phyloP scores from a whole-genome alignment of 1,140 invertebrate genomes.

The Amphibalanus amphitrite region DNA sequence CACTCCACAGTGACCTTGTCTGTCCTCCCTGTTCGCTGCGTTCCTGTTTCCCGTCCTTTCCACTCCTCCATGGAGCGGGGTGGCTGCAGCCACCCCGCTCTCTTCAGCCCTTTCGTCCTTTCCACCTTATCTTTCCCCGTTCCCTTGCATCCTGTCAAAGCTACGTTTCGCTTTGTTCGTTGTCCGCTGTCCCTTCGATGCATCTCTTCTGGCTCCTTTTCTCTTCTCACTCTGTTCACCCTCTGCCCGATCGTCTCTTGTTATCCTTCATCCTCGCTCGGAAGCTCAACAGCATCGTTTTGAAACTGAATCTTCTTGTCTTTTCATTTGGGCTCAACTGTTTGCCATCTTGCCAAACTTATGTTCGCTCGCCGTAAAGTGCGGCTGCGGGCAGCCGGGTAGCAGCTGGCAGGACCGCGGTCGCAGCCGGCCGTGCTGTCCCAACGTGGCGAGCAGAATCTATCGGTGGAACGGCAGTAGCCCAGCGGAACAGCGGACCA shows the following conservation, averaged over 20 bases:
- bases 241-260: constrained; percentile 1
- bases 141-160: neutral
- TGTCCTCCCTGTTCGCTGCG: neutral
- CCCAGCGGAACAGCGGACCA: no score
- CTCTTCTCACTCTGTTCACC: neutral
- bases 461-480: no score
- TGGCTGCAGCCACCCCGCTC: neutral
- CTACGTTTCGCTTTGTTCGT: neutral
- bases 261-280: neutral
- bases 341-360: no score
- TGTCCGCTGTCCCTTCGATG: no score
- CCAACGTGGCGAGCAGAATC: no score
- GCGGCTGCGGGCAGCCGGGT: no score
- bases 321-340: no score
- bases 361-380: no score
- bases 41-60: neutral
- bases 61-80: neutral
- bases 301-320: no score
- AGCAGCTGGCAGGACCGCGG: no score
- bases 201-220: neutral
- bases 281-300: no score
- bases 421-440: no score
- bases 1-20: neutral
- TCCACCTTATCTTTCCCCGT: neutral
- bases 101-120: neutral